phyloP scores from a whole-genome alignment of 2,113 vertebrate species.

The Channa argus region DNA sequence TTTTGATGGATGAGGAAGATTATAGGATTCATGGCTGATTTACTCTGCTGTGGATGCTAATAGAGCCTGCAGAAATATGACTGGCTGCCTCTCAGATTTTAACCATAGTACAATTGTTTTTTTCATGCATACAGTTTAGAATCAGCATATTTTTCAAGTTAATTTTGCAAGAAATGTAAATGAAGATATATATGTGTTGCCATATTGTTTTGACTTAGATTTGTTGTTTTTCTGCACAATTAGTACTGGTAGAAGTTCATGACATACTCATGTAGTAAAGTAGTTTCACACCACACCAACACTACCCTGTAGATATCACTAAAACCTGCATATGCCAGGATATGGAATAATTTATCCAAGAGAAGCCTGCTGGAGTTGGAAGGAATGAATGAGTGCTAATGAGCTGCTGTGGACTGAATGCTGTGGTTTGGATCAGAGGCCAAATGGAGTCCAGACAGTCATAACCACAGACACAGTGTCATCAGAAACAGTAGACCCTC shows the following conservation, averaged over 20 bases:
- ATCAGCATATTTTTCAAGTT: not conserved
- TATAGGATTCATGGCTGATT: conserved; percentile 72
- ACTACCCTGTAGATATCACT: not conserved
- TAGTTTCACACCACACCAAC: not conserved
- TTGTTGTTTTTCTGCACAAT: not conserved
- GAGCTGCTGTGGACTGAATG: conserved; percentile 50
- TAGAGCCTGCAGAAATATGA: conserved; percentile 32
- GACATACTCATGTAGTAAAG: not conserved
- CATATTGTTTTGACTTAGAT: not conserved
- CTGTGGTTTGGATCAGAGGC: conserved; percentile 63
- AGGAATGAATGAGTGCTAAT: conserved; percentile 55
- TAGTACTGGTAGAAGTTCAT: not conserved
- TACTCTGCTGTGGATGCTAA: conserved; percentile 52
- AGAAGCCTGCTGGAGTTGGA: conserved; percentile 42
- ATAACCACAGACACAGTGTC: conserved; percentile 58
- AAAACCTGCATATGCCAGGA: conserved; percentile 2
- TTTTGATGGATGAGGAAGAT: conserved; percentile 73
- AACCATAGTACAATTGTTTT: conserved; percentile 14
- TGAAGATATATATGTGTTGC: not conserved
- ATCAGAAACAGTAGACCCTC: conserved; percentile 53
- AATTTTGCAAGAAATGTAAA: conserved; percentile 1
- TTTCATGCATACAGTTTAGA: not conserved
- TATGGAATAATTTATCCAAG: conserved; percentile 58
- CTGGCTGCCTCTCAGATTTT: conserved; percentile 35
- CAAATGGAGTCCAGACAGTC: conserved; percentile 64